A percentile compares a stretch with the other conserved stretches of the same genome.
Conservation (phyloP, 2,888 invertebrate genomes). For the Lomographa bimaculata region DNA sequence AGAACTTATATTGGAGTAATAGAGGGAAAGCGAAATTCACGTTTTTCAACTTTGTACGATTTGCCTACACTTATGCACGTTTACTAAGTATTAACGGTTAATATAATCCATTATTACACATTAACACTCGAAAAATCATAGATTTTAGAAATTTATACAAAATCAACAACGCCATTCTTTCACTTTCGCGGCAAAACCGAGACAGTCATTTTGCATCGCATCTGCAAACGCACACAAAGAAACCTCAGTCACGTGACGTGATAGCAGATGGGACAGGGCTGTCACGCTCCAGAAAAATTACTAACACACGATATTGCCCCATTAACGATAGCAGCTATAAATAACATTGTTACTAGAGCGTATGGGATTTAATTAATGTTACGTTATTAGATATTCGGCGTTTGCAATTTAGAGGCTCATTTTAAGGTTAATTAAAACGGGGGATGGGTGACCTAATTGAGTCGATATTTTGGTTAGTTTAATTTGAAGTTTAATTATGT, state of each 20-base stretch:
- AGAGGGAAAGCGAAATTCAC: too few species aligned
- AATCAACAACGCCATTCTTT: too few species aligned
- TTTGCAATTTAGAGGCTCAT: constrained; percentile 30
- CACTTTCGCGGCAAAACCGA: too few species aligned
- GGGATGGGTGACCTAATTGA: constrained; percentile 23
- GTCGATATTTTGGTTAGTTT: constrained; percentile 18
- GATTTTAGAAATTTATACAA: too few species aligned
- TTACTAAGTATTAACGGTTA: too few species aligned
- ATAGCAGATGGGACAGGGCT: constrained; percentile 57
- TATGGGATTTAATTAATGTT: constrained; percentile 36
- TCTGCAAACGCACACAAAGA: constrained; percentile 37
- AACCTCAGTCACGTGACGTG: constrained; percentile 29
- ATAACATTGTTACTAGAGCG: constrained; percentile 35
- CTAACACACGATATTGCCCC: constrained; percentile 27
- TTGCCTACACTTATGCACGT: too few species aligned
- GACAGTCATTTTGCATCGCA: constrained; percentile 41
- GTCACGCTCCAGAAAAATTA: constrained; percentile 45
- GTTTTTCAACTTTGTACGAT: too few species aligned
- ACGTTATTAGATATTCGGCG: constrained; percentile 34
- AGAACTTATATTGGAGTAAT: too few species aligned
- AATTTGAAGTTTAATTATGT: constrained; percentile 22
- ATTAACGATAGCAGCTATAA: constrained; percentile 32
- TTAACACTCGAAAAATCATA: too few species aligned
- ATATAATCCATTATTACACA: too few species aligned
- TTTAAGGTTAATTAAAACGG: constrained; percentile 33